Evolutionary conservation across 2,113 vertebrate species (phyloP), one percentile per base, ranked within the genome.

Genomic region (Aptenodytes forsteri): DNA sequence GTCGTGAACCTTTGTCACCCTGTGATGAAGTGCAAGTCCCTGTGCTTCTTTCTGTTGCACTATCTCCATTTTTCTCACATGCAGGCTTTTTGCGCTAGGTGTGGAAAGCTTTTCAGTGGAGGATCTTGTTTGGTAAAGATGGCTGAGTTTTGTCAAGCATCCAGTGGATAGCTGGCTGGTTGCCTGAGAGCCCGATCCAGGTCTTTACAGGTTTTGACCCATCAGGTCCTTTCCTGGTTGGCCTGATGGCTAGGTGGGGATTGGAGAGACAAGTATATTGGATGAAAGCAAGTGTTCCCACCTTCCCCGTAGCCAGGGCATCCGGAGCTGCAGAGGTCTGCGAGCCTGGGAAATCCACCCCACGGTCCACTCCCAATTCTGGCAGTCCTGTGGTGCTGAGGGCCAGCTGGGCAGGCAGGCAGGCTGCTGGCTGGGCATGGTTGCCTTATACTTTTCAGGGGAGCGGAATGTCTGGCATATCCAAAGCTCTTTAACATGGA

Each of bases 101-200:
- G 20, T 65, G 20, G 11, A 38, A 89, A 77, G 11, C 6, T 69
- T 89, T 76, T 76, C 54, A 55, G 58, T 26, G 58, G 25, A 61
- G 17, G 13, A 15, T 77, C 32, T 14, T 70, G 59, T 49, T 36
- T 52, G 32, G 64, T 83, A 52, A 79, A 81, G 36, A 78, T 27
- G 8, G 3, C 8, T 73, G 44, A 78, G 49, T 77, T 90, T 84
- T 73, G 2, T 46, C 40, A 88, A 52, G 19, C 9, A 32, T 42
- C 20, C 29, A 25, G 20, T 16, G 19, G 44, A 64, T 8, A 82
- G 19, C 29, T 52, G 36, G 4, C 34, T 82, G 44, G 21, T 65
- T 73, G 11, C 49, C 29, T 27, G 21, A n/a, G 13, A 61, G 19
- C 23, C 13, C 0, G 0, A 26, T 26, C 49, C 36, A 70, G 46